Base-by-base conservation (phyloP, 2,113 vertebrate genomes). In the Callionymus lyra region DNA sequence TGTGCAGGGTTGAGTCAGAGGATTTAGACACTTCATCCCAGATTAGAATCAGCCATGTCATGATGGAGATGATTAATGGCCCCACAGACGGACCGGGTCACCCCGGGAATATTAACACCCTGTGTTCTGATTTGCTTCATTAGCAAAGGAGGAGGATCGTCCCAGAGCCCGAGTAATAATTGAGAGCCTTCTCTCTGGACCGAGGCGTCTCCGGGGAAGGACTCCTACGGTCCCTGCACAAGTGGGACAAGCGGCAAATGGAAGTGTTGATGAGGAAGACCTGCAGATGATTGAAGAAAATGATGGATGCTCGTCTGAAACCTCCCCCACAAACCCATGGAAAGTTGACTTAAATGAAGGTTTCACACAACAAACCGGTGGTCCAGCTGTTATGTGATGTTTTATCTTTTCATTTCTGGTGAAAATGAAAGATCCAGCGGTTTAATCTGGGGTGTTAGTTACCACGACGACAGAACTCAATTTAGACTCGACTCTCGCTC, bases 131-230 rank as follows among this genome's bases (percentile, higher is more conserved):
- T 56, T 40, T 43, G 57, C 60, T 34, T 27, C 51, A 50, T 52
- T 57, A 42, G 50, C 27, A 52, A 59, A 42, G 21, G 31, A 42
- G 21, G 31, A 62, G 35, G 10, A 39, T 35, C 45, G 49, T 59
- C 49, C 21, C 16, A 9, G 34, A 15, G n/a, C 41, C 16, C 21
- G 27, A 45, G 53, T 44, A 46, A 48, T 55, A 37, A 38, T 19
- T 5, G 16, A 27, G 19, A 31, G 16, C 33, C 2, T 6, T 46
- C 9, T 50, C 19, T 43, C 34, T 46, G 31, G 38, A 43, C 32
- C 11, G 12, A 9, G 34, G 32, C 17, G 15, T 34, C 46, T 43
- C 50, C 16, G 5, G 17, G 16, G 41, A n/a, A 27, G 44, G 35
- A 59, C n/a, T 17, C 15, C 6, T 45, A 10, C 41, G 27, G 12